Evolutionary conservation across 2,113 vertebrate genomes (phyloP).

Genomic region (Galemys pyrenaicus): DNA sequence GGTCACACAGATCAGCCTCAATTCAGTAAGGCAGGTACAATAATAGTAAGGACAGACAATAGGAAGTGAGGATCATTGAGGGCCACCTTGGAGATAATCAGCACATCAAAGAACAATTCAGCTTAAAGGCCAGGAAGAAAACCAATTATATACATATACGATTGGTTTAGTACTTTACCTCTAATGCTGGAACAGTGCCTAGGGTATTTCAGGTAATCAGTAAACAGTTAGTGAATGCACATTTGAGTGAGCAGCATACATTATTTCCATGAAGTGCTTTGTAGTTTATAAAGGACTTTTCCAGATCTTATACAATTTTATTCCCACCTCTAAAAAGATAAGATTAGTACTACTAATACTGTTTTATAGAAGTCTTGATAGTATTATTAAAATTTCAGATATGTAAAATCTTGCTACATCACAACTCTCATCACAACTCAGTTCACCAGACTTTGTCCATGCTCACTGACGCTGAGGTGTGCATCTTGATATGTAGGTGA

Average conservation of each 20-base stretch:
- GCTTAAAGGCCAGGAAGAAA: neutral
- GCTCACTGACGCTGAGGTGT: neutral
- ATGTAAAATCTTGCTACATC: neutral
- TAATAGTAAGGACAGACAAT: neutral
- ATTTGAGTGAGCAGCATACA: neutral
- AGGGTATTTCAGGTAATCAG: neutral
- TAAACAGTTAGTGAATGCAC: neutral
- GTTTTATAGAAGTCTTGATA: neutral
- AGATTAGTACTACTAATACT: neutral
- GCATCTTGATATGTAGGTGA: neutral
- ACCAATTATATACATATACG: neutral
- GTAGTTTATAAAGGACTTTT: neutral
- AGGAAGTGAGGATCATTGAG: neutral
- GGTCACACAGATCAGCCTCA: neutral
- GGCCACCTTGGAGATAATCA: neutral
- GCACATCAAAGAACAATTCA: neutral
- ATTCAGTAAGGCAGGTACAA: neutral
- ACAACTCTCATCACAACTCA: no score
- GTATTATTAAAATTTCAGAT: neutral
- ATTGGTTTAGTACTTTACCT: slow-evolving; percentile 13
- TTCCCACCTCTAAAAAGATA: neutral
- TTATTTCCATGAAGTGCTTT: neutral
- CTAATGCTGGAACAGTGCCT: neutral
- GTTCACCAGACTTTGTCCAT: neutral
- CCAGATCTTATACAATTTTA: neutral